These are phyloP conservation scores for Gymnoscelis rufifasciata DNA, from an alignment of 2,888 invertebrate species.

Conservation along the genomic window DNA sequence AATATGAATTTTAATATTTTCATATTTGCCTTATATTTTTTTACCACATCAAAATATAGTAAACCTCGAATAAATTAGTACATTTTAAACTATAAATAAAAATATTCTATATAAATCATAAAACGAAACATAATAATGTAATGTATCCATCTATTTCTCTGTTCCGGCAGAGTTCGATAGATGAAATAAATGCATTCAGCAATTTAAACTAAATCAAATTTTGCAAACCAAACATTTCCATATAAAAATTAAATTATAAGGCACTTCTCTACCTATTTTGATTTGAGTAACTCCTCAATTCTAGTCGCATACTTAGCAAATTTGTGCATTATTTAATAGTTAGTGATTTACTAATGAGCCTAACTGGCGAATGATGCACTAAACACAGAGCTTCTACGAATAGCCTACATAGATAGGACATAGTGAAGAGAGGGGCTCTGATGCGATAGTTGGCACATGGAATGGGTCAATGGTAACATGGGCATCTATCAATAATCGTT, in stretches of 20 bases:
- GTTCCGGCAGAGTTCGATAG: slow-evolving; percentile 49
- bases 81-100: neutral
- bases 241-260: slow-evolving; percentile 75
- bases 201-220: slow-evolving; percentile 51
- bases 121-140: slow-evolving; percentile 37
- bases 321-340: slow-evolving; percentile 46
- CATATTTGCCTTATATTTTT: neutral
- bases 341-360: slow-evolving; percentile 43
- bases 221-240: slow-evolving; percentile 45
- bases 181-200: slow-evolving; percentile 70
- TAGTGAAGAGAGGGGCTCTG: slow-evolving; percentile 57
- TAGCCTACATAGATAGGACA: slow-evolving; percentile 43
- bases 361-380: slow-evolving; percentile 32
- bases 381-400: slow-evolving; percentile 41
- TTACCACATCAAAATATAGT: neutral
- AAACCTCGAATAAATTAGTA: neutral
- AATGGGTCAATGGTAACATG: slow-evolving; percentile 59
- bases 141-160: slow-evolving; percentile 46
- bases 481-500: slow-evolving; percentile 42
- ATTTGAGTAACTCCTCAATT: slow-evolving; percentile 53
- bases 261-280: slow-evolving; percentile 70
- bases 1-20: neutral
- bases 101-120: slow-evolving; percentile 34
- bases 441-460: slow-evolving; percentile 65
- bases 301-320: slow-evolving; percentile 36